phyloP scores from a whole-genome alignment of 2,888 invertebrate genomes.

The Hypomecis atomaria region DNA sequence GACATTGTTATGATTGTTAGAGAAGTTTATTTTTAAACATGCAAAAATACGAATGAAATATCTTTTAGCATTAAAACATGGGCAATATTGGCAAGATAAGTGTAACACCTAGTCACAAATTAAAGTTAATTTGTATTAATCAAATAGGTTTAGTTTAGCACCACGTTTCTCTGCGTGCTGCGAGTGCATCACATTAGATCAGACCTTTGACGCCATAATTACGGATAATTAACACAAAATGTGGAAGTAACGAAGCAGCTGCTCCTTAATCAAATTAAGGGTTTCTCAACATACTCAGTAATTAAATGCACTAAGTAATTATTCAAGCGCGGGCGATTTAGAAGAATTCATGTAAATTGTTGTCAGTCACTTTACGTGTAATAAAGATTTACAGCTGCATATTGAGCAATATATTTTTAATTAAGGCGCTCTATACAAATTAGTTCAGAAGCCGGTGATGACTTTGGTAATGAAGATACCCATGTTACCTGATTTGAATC shows the following conservation, averaged over 20 bases:
- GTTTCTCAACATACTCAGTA: slow-evolving; percentile 11
- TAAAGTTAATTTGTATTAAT: neutral
- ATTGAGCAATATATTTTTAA: slow-evolving; percentile 20
- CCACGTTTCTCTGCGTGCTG: slow-evolving; percentile 1
- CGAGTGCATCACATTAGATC: neutral
- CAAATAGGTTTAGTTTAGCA: neutral
- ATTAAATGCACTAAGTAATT: slow-evolving; percentile 35
- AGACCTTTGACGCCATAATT: slow-evolving; percentile 6
- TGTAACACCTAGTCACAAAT: no score
- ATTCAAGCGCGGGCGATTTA: slow-evolving; percentile 22
- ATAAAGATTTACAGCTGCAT: slow-evolving; percentile 25
- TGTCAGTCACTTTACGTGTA: slow-evolving; percentile 22
- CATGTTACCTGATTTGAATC: slow-evolving; percentile 4
- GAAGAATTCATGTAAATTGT: slow-evolving; percentile 21
- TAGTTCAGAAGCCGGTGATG: neutral
- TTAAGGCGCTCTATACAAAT: slow-evolving; percentile 18
- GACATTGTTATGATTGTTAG: no score
- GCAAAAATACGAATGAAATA: no score
- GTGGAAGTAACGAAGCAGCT: slow-evolving; percentile 11
- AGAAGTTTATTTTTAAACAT: no score
- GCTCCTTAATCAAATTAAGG: slow-evolving; percentile 21
- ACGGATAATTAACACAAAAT: slow-evolving; percentile 11
- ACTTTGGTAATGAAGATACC: slow-evolving; percentile 5
- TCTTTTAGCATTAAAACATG: no score
- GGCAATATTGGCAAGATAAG: no score